Conservation (phyloP, 2,797 vertebrate genomes). For the Euphonia xanthogaster region DNA sequence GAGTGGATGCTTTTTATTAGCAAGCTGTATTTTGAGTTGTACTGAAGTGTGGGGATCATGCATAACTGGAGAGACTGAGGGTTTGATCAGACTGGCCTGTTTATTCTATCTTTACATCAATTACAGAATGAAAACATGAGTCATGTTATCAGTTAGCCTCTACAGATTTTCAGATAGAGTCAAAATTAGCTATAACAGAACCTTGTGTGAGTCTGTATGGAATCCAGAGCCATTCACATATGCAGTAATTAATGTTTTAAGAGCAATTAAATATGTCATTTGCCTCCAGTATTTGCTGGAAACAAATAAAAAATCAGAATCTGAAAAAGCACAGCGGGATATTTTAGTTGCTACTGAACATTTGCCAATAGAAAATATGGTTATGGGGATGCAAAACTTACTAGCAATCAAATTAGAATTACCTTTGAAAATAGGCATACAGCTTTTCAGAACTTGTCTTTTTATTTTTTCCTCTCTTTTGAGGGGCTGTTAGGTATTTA, state of each 20-base stretch:
- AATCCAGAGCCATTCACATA: neutral
- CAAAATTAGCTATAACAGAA: neutral
- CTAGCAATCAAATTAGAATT: neutral
- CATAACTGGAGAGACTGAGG: neutral
- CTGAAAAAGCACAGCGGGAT: conserved; percentile 11
- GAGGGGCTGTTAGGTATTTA: neutral
- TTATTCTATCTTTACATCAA: conserved; percentile 2
- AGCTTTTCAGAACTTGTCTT: neutral
- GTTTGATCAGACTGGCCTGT: neutral
- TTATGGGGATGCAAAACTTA: neutral
- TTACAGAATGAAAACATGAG: neutral
- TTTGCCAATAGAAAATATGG: neutral
- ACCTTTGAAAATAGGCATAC: neutral
- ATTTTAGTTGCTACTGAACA: neutral
- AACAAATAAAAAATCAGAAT: conserved; percentile 13
- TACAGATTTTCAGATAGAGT: conserved; percentile 2
- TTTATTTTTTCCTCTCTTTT: neutral
- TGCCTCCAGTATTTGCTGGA: conserved; percentile 18
- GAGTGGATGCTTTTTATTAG: neutral
- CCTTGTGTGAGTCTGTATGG: neutral
- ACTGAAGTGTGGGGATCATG: neutral
- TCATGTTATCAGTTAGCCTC: neutral
- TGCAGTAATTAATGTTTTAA: conserved; percentile 35
- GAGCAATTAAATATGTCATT: conserved; percentile 38
- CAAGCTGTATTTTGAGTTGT: neutral